Conservation (phyloP, 2,797 vertebrate genomes). For the Acipenser transmontanus region DNA sequence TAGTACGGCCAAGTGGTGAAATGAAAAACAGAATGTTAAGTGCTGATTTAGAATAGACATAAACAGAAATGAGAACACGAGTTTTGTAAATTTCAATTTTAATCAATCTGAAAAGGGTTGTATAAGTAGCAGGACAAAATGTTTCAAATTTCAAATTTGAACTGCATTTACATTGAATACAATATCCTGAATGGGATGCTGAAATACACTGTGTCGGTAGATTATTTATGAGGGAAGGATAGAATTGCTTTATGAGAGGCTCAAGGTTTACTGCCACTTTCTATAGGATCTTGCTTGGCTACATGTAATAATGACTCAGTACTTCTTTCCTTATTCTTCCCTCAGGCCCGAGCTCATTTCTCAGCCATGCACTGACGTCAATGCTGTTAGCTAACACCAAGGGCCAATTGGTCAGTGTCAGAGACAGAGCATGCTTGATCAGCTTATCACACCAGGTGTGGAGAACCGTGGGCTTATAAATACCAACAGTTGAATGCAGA, state of each 20-base stretch:
- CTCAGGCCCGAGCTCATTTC: conserved; percentile 47
- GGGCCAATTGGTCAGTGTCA: conserved; percentile 37
- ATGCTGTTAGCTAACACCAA: conserved; percentile 35
- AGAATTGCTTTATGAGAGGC: background rate
- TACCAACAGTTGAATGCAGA: conserved; percentile 1
- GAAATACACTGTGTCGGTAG: background rate
- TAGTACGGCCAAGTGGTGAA: too few relatives aligned
- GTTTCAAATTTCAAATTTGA: too few relatives aligned
- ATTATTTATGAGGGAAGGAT: too few relatives aligned
- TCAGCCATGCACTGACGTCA: conserved; percentile 51
- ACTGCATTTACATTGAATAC: too few relatives aligned
- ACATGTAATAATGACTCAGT: conserved; percentile 33
- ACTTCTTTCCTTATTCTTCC: conserved; percentile 43
- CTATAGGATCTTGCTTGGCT: conserved; percentile 36
- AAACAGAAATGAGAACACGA: too few relatives aligned
- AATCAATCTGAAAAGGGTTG: too few relatives aligned
- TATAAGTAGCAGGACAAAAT: too few relatives aligned
- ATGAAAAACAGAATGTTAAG: too few relatives aligned
- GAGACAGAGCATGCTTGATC: conserved; percentile 6
- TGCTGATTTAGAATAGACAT: too few relatives aligned
- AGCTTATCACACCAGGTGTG: background rate
- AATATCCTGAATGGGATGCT: background rate
- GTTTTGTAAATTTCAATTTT: background rate
- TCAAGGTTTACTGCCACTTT: background rate
- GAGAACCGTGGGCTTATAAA: background rate